These are phyloP conservation scores for Aptenodytes patagonicus DNA, from an alignment of 2,113 vertebrate genomes.

Conservation along the genomic window DNA sequence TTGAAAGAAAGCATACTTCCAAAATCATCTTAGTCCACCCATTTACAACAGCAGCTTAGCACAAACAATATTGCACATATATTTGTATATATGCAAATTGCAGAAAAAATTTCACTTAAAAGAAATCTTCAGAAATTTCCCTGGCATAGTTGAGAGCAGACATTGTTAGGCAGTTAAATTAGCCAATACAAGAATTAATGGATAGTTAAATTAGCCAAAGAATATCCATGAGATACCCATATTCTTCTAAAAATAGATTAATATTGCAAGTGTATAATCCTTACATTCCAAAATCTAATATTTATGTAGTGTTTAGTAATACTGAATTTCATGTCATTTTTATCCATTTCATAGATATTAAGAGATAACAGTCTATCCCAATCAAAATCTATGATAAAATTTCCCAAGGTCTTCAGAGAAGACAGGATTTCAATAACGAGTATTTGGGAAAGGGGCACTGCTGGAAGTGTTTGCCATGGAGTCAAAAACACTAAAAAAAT, in stretches of 20 bases:
- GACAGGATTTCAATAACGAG: neutral
- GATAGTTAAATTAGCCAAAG: neutral
- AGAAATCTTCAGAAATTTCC: neutral
- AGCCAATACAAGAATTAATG: neutral
- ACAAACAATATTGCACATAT: neutral
- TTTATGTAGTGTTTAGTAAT: neutral
- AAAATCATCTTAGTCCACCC: neutral
- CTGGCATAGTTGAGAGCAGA: neutral
- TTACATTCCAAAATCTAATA: neutral
- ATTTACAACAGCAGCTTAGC: neutral
- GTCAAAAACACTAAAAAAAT: neutral
- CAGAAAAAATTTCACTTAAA: neutral
- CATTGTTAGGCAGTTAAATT: neutral
- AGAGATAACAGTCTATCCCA: neutral
- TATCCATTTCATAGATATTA: neutral
- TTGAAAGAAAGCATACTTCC: conserved; percentile 27
- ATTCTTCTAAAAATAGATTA: neutral
- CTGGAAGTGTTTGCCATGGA: neutral
- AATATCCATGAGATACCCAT: neutral
- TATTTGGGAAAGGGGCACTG: neutral
- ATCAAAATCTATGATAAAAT: neutral
- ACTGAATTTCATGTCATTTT: neutral
- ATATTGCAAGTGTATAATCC: neutral
- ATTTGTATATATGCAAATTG: neutral
- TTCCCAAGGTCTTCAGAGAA: neutral